Percentiles rank a stretch among this genome's conserved stretches.
Evolutionary conservation across 2,797 vertebrate species (phyloP).

Genomic region (Microctenopoma stevenorrisi): DNA sequence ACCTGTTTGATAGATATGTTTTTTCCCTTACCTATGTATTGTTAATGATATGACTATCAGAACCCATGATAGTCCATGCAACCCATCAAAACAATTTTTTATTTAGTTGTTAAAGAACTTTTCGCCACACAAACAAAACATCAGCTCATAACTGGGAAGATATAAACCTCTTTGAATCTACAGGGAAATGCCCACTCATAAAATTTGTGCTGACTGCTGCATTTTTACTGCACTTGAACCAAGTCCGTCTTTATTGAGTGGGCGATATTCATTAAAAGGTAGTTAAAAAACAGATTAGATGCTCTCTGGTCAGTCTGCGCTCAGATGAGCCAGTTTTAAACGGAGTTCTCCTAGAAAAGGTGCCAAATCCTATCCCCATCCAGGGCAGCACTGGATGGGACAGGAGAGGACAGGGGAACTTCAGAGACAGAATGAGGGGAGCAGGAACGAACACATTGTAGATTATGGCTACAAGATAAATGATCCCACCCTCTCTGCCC

Average conservation of each 20-base stretch:
- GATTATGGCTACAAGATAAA: slow-evolving; percentile 59
- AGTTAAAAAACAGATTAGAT: slow-evolving; percentile 60
- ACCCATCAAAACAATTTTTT: slow-evolving; percentile 22
- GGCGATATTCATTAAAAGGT: slow-evolving; percentile 63
- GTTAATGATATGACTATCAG: slow-evolving; percentile 8
- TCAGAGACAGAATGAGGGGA: slow-evolving; percentile 70
- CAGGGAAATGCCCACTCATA: slow-evolving; percentile 38
- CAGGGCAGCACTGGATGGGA: slow-evolving; percentile 35
- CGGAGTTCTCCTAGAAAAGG: slow-evolving; percentile 17
- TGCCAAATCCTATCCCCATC: slow-evolving; percentile 41
- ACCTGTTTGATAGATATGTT: not conserved
- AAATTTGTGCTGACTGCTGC: slow-evolving; percentile 59
- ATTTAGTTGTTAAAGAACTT: slow-evolving; percentile 16
- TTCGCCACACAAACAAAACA: slow-evolving; percentile 42
- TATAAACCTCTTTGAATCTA: slow-evolving; percentile 18
- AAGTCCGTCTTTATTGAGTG: slow-evolving; percentile 51
- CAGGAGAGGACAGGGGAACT: slow-evolving; percentile 20
- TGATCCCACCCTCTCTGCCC: slow-evolving; percentile 48
- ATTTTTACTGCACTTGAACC: slow-evolving; percentile 40
- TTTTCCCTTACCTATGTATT: slow-evolving; percentile 7
- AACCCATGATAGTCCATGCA: too few relatives aligned
- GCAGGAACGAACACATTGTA: slow-evolving; percentile 21
- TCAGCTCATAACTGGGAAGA: slow-evolving; percentile 22
- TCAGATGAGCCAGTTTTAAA: slow-evolving; percentile 40
- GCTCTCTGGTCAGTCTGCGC: slow-evolving; percentile 37